These are phyloP conservation scores for Neodiprion pinetum DNA, from an alignment of 1,140 invertebrate genomes.

Conservation along the genomic window DNA sequence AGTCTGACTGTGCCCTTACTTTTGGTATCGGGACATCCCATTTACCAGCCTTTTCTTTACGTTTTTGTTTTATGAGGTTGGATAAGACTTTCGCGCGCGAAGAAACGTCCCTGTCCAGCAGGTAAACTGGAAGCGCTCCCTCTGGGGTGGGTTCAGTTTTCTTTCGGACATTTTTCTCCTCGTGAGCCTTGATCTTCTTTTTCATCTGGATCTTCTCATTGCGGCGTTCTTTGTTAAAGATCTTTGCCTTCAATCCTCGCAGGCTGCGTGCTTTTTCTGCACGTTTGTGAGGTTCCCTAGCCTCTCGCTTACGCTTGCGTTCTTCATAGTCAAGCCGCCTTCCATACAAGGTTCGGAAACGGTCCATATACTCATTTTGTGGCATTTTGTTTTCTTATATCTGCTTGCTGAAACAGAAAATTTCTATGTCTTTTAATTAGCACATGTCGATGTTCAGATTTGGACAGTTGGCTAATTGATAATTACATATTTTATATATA, in stretches of 20 bases:
- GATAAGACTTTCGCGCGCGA: slow-evolving; percentile 94
- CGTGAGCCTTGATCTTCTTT: slow-evolving; percentile 94
- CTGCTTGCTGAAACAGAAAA: background rate
- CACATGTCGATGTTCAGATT: background rate
- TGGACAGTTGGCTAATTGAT: background rate
- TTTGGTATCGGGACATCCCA: slow-evolving; percentile 99
- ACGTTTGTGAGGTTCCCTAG: slow-evolving; percentile 88
- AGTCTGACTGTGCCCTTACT: slow-evolving; percentile 96
- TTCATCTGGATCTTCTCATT: slow-evolving; percentile 99
- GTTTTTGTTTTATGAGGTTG: slow-evolving; percentile 99
- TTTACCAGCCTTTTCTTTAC: slow-evolving; percentile 99
- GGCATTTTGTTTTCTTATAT: slow-evolving; percentile 77
- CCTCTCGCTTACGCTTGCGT: slow-evolving; percentile 93
- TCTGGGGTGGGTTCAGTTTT: slow-evolving; percentile 83
- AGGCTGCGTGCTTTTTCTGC: slow-evolving; percentile 91
- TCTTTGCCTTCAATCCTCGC: slow-evolving; percentile 95
- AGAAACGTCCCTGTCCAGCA: slow-evolving; percentile 96
- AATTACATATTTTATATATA: too few species aligned
- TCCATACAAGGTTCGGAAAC: slow-evolving; percentile 95
- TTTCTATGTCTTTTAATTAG: background rate
- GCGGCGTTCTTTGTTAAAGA: slow-evolving; percentile 95
- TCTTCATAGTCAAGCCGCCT: slow-evolving; percentile 97
- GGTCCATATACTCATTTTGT: slow-evolving; percentile 99
- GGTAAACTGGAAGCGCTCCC: slow-evolving; percentile 94
- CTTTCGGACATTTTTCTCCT: slow-evolving; percentile 89